phyloP scores from a whole-genome alignment of 2,113 vertebrate genomes.

The Notarius quadriscutis region DNA sequence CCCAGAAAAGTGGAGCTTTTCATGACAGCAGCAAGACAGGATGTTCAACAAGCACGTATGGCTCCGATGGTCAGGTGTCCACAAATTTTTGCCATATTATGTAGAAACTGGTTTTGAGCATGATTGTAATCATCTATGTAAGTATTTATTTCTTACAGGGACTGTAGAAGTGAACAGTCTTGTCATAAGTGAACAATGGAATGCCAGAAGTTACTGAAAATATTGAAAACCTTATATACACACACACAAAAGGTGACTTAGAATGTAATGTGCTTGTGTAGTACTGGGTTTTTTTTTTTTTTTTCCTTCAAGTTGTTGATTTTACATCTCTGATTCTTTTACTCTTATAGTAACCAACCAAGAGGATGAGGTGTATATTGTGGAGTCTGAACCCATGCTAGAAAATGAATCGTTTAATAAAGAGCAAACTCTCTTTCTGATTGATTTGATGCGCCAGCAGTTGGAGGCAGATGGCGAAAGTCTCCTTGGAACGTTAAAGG shows the following conservation, averaged over 20 bases:
- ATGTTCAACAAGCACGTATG: background rate
- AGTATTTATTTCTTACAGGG: too few relatives aligned
- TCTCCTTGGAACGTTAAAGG: constrained; percentile 32
- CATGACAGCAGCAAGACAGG: background rate
- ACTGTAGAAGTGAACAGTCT: too few relatives aligned
- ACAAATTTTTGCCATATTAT: background rate
- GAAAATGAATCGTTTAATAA: background rate
- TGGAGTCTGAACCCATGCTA: background rate
- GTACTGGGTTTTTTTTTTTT: too few relatives aligned
- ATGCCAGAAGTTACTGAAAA: too few relatives aligned
- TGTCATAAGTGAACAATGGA: too few relatives aligned
- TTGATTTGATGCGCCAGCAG: constrained; percentile 38
- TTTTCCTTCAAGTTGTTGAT: too few relatives aligned
- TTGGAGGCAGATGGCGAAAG: constrained; percentile 33
- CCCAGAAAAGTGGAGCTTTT: too few relatives aligned
- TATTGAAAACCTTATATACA: too few relatives aligned
- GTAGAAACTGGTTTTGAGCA: too few relatives aligned
- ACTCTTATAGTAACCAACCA: constrained; percentile 5
- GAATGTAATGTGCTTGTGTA: too few relatives aligned
- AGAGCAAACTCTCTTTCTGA: constrained; percentile 41
- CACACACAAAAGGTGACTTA: too few relatives aligned
- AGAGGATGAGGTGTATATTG: background rate
- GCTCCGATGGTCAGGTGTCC: background rate
- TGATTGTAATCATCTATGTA: too few relatives aligned
- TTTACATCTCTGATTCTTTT: background rate